Evolutionary conservation across 1,140 invertebrate genomes (phyloP), one percentile per base, ranked within the genome.

Genomic region (Microplitis demolitor): DNA sequence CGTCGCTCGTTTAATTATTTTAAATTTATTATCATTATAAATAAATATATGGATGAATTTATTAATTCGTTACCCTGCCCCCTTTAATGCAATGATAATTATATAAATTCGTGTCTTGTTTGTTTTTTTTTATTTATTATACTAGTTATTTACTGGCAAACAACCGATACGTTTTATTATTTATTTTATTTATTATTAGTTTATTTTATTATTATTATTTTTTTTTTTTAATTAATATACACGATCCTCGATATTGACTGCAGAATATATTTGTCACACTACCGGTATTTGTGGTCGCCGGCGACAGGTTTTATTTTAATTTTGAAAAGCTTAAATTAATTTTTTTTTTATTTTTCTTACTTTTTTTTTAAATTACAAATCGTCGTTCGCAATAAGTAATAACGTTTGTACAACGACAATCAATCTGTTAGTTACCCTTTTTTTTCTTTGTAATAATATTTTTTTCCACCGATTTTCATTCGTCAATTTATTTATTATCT

Each of bases 61-160:
- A 24, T 13, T 24, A 61, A 34, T 61, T 33, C 24, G 16, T 66
- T 64, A 54, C 61, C 51, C 51, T 63, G 5, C 69, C 50, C 8
- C 24, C 16, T 37, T 37, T 31, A 33, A 66, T 66, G 61, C 61
- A 71, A 63, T 71, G 8, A 14, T 54, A n/a, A 54, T 54, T 14
- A 56, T 56, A 71, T 71, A 71, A 71, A 64, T 71, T 71, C 50
- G 4, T 71, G 60, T 53, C 51, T 35, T 69, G 9, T 51, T 56
- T 69, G 24, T 5, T 35, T 50, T 39, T 24, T 34, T 1, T 6
- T 9, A 14, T 34, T 51, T 60, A 35, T 66, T 67, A 11, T 13
- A 50, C 16, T 63, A 58, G 14, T 64, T 24, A 24, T 24, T 50
- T 24, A 60, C 24, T 24, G 70, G 58, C 51, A 67, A 67, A 67